phyloP scores from a whole-genome alignment of 2,113 vertebrate species.

The Vulpes lagopus region DNA sequence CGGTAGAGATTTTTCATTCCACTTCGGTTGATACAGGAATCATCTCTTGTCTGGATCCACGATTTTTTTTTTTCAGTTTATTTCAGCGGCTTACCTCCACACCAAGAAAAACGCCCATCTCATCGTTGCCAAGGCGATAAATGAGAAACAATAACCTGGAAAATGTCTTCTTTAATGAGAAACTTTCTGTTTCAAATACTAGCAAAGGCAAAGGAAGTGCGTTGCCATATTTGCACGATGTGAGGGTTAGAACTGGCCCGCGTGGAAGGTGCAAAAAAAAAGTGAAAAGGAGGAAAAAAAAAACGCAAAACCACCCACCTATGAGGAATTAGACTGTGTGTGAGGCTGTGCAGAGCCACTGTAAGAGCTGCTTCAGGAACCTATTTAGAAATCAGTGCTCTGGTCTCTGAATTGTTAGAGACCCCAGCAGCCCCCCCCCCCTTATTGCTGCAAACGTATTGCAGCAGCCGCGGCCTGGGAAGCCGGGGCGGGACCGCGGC shows the following conservation, averaged over 20 bases:
- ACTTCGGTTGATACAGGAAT: not conserved
- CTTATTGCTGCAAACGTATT: no score
- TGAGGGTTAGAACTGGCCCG: conserved; percentile 16
- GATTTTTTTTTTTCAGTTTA: conserved; percentile 12
- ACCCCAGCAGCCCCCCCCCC: not conserved
- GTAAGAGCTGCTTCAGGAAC: conserved; percentile 67
- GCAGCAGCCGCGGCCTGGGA: no score
- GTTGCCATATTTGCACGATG: not conserved
- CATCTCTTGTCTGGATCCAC: not conserved
- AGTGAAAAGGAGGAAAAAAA: conserved; percentile 51
- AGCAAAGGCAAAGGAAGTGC: conserved; percentile 44
- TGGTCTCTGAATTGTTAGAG: conserved; percentile 63
- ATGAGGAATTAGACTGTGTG: conserved; percentile 60
- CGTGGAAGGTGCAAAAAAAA: not conserved
- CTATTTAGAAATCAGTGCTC: conserved; percentile 74
- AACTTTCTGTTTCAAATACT: not conserved
- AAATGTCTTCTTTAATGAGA: conserved; percentile 33
- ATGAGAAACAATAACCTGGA: conserved; percentile 19
- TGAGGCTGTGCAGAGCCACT: not conserved
- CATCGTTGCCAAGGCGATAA: conserved; percentile 30
- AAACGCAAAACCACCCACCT: not conserved
- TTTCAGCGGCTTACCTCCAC: conserved; percentile 36
- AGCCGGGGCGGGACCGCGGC: no score
- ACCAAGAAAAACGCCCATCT: conserved; percentile 5
- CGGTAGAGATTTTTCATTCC: not conserved